Conservation (phyloP, 2,888 invertebrate genomes). For the Maniola hyperantus region DNA sequence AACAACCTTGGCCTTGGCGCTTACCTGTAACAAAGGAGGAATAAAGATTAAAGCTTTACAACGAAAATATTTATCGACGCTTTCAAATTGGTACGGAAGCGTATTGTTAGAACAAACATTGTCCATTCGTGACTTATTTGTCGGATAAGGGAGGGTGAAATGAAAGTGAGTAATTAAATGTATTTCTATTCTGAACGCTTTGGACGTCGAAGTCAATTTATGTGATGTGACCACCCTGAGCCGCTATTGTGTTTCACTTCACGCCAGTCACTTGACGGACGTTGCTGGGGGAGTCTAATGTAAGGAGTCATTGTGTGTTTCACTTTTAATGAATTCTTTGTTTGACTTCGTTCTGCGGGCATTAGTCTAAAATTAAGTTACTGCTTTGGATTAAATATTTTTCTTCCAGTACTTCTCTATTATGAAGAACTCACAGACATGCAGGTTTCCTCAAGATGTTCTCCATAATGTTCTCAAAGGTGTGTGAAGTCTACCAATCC, state of each 20-base stretch:
- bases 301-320: slow-evolving; percentile 57
- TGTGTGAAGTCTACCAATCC: no score
- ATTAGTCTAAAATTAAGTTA: background rate
- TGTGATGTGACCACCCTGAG: slow-evolving; percentile 66
- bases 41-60: slow-evolving; percentile 30
- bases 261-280: slow-evolving; percentile 65
- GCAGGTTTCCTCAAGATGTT: no score
- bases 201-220: slow-evolving; percentile 63
- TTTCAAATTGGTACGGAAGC: slow-evolving; percentile 27
- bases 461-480: no score
- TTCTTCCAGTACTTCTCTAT: background rate
- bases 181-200: slow-evolving; percentile 58
- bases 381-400: slow-evolving; percentile 6
- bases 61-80: slow-evolving; percentile 30
- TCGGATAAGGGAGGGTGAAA: slow-evolving; percentile 49
- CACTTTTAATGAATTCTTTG: slow-evolving; percentile 57
- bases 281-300: slow-evolving; percentile 62
- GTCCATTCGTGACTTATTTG: slow-evolving; percentile 36
- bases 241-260: slow-evolving; percentile 66
- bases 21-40: slow-evolving; percentile 71
- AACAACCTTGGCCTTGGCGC: slow-evolving; percentile 39
- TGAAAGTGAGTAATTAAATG: slow-evolving; percentile 67
- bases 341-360: slow-evolving; percentile 17
- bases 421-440: no score
- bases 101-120: slow-evolving; percentile 31